Conservation (phyloP, 1,140 invertebrate species). For the Triops cancriformis region DNA sequence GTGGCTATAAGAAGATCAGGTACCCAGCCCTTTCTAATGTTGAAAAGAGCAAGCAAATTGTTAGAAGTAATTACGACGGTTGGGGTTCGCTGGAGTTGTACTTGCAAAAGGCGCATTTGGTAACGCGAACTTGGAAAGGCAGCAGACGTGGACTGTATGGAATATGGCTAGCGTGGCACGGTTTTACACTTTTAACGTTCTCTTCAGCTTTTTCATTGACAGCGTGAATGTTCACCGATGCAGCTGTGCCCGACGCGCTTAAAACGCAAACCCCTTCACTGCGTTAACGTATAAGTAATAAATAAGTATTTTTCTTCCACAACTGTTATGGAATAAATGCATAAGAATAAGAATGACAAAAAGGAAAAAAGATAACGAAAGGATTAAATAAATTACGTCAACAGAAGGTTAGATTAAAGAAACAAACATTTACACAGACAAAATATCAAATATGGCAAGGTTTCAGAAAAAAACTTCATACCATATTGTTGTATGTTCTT, state of each 20-base stretch:
- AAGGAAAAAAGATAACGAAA: constrained; percentile 2
- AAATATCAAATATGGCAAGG: background rate
- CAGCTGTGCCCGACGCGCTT: constrained; percentile 87
- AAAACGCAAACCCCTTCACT: constrained; percentile 92
- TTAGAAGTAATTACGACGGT: too few relatives aligned
- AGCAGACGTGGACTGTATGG: constrained; percentile 63
- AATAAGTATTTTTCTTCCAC: constrained; percentile 26
- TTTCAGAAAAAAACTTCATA: constrained; percentile 38
- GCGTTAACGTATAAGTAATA: constrained; percentile 28
- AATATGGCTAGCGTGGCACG: constrained; percentile 62
- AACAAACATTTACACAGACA: too few relatives aligned
- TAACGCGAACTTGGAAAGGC: constrained; percentile 58
- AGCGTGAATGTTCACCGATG: constrained; percentile 51
- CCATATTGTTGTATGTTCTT: constrained; percentile 82
- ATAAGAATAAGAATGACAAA: background rate
- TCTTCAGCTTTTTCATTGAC: constrained; percentile 24
- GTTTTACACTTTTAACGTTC: constrained; percentile 20
- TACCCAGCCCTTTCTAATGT: constrained; percentile 61
- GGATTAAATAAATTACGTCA: background rate
- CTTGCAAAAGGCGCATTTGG: constrained; percentile 60
- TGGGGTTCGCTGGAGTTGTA: constrained; percentile 41
- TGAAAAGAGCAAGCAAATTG: constrained; percentile 17
- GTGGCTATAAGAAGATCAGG: constrained; percentile 85
- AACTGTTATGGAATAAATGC: constrained; percentile 11
- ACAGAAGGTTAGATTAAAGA: too few relatives aligned